These are phyloP conservation scores for Coelopa pilipes DNA, from an alignment of 2,888 invertebrate species.

Conservation along the genomic window DNA sequence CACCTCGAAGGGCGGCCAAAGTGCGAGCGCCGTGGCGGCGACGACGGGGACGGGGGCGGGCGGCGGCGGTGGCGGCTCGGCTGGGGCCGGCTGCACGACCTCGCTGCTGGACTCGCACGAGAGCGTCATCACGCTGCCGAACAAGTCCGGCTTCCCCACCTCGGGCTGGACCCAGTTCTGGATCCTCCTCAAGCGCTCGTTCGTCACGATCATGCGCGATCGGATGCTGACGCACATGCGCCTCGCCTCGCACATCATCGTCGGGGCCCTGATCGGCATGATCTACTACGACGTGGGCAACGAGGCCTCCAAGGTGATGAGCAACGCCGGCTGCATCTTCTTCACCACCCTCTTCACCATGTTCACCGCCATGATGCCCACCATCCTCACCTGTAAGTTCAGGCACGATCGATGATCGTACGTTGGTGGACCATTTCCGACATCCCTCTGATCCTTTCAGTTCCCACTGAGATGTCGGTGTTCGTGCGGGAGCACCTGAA, in stretches of 20 bases:
- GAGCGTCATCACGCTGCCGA: constrained; percentile 74
- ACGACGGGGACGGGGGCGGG: too few species aligned
- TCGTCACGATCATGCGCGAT: constrained; percentile 83
- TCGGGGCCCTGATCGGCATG: constrained; percentile 91
- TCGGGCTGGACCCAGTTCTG: constrained; percentile 86
- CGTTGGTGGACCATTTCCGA: neutral
- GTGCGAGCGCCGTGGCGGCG: constrained; percentile 58
- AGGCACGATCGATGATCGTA: neutral
- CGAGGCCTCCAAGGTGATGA: constrained; percentile 92
- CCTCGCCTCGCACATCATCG: constrained; percentile 78
- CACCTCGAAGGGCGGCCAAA: constrained; percentile 62
- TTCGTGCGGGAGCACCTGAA: constrained; percentile 95
- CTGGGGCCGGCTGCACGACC: constrained; percentile 75
- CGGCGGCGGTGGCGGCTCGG: constrained; percentile 40
- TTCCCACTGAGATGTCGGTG: constrained; percentile 95
- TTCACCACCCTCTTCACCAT: constrained; percentile 96
- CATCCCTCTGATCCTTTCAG: constrained; percentile 71
- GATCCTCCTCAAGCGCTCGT: constrained; percentile 86
- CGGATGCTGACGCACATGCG: constrained; percentile 91
- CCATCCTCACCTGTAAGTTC: constrained; percentile 95
- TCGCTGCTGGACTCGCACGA: constrained; percentile 79
- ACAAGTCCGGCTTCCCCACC: constrained; percentile 81
- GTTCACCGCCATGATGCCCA: constrained; percentile 99
- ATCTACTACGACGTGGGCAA: constrained; percentile 94
- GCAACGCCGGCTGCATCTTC: constrained; percentile 95